phyloP scores from a whole-genome alignment of 2,888 invertebrate genomes.

The Phrixothrix hirtus region DNA sequence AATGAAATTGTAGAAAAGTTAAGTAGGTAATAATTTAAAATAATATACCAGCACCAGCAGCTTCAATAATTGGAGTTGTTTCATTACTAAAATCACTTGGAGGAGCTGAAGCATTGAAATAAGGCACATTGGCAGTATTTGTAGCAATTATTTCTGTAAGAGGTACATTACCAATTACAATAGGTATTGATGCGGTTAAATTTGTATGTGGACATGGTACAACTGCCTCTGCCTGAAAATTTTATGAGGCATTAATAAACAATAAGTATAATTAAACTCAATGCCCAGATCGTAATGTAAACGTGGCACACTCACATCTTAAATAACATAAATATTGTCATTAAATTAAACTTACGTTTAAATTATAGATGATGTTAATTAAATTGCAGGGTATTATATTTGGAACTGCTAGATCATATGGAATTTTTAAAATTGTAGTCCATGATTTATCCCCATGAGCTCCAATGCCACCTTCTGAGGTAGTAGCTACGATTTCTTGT shows the following conservation, averaged over 20 bases:
- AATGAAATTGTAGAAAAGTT: too few relatives aligned
- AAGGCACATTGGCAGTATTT: background rate
- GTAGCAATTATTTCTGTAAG: background rate
- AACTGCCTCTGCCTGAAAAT: background rate
- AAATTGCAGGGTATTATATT: conserved; percentile 33
- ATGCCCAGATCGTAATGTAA: too few relatives aligned
- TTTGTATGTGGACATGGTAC: conserved; percentile 4
- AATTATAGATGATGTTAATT: conserved; percentile 8
- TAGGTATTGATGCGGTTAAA: conserved; percentile 1
- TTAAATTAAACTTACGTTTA: conserved; percentile 4
- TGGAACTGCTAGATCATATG: conserved; percentile 37
- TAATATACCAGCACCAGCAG: too few relatives aligned
- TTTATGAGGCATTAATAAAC: background rate
- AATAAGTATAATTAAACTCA: too few relatives aligned
- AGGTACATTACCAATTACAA: conserved; percentile 3
- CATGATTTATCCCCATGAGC: conserved; percentile 47
- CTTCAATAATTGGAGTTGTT: background rate
- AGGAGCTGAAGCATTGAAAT: background rate
- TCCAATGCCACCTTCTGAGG: conserved; percentile 43
- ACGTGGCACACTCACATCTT: too few relatives aligned
- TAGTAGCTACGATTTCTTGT: conserved; percentile 11
- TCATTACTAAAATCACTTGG: background rate
- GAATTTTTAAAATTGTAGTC: conserved; percentile 39
- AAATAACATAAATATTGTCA: too few relatives aligned
- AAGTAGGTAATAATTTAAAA: too few relatives aligned